Base-by-base conservation (phyloP, 2,113 vertebrate species). In the Cryptomyrus ogoouensis region DNA sequence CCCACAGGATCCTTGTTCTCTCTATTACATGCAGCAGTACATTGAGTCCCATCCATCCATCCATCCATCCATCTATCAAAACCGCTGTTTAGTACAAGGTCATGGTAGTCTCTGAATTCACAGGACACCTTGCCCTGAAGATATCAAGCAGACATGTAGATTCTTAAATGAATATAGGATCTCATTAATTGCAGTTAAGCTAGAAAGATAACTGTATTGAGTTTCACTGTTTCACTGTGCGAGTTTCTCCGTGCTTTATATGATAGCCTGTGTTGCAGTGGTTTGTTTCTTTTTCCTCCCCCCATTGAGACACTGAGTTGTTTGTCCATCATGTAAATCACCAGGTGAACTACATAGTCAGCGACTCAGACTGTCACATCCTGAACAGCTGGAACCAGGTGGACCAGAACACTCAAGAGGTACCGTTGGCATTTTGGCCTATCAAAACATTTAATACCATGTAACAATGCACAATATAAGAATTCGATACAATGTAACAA, bases 321-420 rank as follows among this genome's bases (percentile, higher is more conserved):
- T 70, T 46, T 77, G 88, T 46, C 44, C 8, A 9, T 62, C 9
- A 15, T 6, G 52, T 87, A 35, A 80, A n/a, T 12, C 87, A 47
- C 21, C 52, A 99, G 98, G 95, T 99, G 56, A 99, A 98, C 94
- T 99, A 99, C 94, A 97, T 99, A 89, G 98, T 99, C 74, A 99
- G 98, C 92, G 98, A 99, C 92, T 99, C 98, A 66, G 97, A 98
- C 91, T 98, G 98, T 93, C 98, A 98, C 93, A 96, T 98, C 93
- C 94, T 99, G 93, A 99, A 99, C 93, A 98, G 95, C 80, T 99
- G 98, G 98, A 98, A 96, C 92, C 97, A 97, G 80, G 98, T 98
- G 94, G 96, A 97, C 92, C 98, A 99, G 94, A 99, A 96, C 92
- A 96, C 98, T 90, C 98, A 98, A 74, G 98, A 99, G 97, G 98